Conservation (phyloP, 2,888 invertebrate genomes). For the Heteromyza rotundicornis region DNA sequence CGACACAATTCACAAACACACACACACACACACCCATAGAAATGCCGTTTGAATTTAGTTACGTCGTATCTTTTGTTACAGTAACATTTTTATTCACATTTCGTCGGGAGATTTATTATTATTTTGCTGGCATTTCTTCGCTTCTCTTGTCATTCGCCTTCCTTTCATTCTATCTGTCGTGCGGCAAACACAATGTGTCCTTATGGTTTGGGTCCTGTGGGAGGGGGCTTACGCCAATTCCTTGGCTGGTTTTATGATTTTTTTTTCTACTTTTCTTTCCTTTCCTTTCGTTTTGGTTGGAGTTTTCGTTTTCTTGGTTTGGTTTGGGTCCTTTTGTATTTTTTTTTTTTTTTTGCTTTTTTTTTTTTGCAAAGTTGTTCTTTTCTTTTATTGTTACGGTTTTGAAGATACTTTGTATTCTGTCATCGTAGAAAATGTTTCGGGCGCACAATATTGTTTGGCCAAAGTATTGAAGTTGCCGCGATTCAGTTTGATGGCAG, state of each 20-base stretch:
- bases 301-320: conserved; percentile 30
- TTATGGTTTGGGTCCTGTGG: too few species aligned
- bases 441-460: conserved; percentile 30
- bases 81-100: conserved; percentile 28
- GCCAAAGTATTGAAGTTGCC: conserved; percentile 26
- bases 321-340: conserved; percentile 30
- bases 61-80: conserved; percentile 13
- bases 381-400: conserved; percentile 57
- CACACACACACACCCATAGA: conserved; percentile 8
- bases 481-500: too few species aligned
- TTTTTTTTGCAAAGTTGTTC: conserved; percentile 42
- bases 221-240: too few species aligned
- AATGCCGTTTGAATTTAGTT: conserved; percentile 22
- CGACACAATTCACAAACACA: background rate
- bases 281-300: too few species aligned
- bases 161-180: conserved; percentile 13
- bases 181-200: conserved; percentile 3
- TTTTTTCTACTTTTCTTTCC: too few species aligned
- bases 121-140: conserved; percentile 25
- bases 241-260: too few species aligned
- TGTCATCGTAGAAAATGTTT: conserved; percentile 53
- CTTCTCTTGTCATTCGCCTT: conserved; percentile 18
- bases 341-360: conserved; percentile 17
- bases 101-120: conserved; percentile 32
- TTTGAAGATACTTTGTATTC: conserved; percentile 61